Base-by-base conservation (phyloP, 1,140 invertebrate genomes). In the Ips nitidus region DNA sequence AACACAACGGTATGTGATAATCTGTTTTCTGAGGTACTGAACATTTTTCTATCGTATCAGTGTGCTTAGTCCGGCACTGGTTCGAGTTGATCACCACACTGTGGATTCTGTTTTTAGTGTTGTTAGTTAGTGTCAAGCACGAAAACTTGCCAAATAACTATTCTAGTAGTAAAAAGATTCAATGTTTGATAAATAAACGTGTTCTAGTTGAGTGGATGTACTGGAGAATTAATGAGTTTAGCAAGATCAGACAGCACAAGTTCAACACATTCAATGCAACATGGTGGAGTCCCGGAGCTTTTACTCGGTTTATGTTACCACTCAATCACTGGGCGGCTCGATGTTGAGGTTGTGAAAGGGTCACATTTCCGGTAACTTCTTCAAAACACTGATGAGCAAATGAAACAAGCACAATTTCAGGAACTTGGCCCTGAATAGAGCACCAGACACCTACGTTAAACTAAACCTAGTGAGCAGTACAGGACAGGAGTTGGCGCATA, bases 361-460 rank as follows among this genome's bases (percentile, higher is more conserved):
- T 96, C 93, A 71, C 94, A 96, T 82, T 97, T 97, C 81, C 84
- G 90, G 73, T 90, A 79, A 83, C 53, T 61, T 45, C 4, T 2
- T 36, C 8, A 36, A 59, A 59, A 59, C 37, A 2, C 4, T 2
- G 8, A 55, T 1, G 8, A n/a, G 3, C 57, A 6, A 41, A 41
- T 36, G 7, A 59, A n/a, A 2, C 2, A 7, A 40, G 36, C 7
- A 59, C 41, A 3, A n/a, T 74, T 81, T 52, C 70, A 88, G 90
- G 37, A 89, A 90, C 78, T 80, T 91, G 66, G 86, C 88, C 2
- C 83, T 90, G 36, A 89, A 88, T 68, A 89, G 90, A 78, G 91
- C 92, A 42, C 92, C 93, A 41, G 95, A 98, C 78, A 97, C 95
- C 1, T 97, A 97, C 79, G 94, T 97, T 0, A 98, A 97, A 82